These are phyloP conservation scores for Glaucidium brasilianum DNA, from an alignment of 2,113 vertebrate genomes.

Conservation along the genomic window DNA sequence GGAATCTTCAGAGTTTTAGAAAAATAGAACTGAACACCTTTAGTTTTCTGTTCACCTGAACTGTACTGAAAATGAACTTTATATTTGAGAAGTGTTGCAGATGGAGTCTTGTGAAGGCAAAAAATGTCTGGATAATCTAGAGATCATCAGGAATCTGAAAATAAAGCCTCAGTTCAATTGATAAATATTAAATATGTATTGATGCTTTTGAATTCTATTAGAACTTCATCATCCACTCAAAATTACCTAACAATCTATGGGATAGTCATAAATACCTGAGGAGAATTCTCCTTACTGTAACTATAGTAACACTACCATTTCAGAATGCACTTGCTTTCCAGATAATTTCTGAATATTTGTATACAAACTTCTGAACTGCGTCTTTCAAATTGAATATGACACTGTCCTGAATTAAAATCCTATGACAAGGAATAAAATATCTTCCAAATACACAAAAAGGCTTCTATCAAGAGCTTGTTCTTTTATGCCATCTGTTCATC, in stretches of 20 bases:
- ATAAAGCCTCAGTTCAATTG: background rate
- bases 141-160: background rate
- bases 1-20: background rate
- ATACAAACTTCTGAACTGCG: constrained; percentile 51
- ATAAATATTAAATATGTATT: background rate
- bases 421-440: background rate
- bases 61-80: background rate
- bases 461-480: background rate
- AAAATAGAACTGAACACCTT: background rate
- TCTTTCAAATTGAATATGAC: constrained; percentile 34
- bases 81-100: background rate
- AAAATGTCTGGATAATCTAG: background rate
- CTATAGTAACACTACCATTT: constrained; percentile 47
- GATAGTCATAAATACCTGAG: background rate
- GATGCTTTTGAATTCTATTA: background rate
- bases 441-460: background rate
- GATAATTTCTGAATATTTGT: constrained; percentile 55
- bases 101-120: background rate
- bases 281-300: background rate
- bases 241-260: background rate
- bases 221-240: background rate
- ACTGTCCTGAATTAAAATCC: constrained; percentile 33
- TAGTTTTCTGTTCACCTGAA: background rate
- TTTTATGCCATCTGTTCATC: background rate
- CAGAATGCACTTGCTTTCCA: constrained; percentile 28